Percentiles rank a stretch among this genome's conserved stretches.
Evolutionary conservation across 2,888 invertebrate species (phyloP).

Genomic region (Cybosia mesomella): DNA sequence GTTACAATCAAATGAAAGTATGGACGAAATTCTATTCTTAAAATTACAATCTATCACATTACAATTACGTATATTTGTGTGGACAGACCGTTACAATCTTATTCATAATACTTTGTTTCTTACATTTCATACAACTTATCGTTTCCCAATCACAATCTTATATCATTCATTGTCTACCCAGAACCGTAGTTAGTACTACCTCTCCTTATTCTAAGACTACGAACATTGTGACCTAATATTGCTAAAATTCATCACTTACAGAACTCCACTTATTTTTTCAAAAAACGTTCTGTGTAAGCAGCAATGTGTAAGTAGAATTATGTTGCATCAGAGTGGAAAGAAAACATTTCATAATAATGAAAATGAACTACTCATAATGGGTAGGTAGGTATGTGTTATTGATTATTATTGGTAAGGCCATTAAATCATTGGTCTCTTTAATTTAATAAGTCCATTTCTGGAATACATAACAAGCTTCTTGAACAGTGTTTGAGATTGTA

Average conservation of each 20-base stretch:
- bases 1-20: slow-evolving; percentile 8
- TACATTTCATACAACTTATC: slow-evolving; percentile 12
- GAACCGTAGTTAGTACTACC: background rate
- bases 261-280: slow-evolving; percentile 12
- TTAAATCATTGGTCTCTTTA: background rate
- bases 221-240: slow-evolving; percentile 36
- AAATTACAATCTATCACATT: slow-evolving; percentile 55
- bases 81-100: slow-evolving; percentile 53
- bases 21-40: slow-evolving; percentile 36
- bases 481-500: background rate
- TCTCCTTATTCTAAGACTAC: background rate
- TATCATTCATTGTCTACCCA: background rate
- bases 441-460: background rate
- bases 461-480: too few relatives aligned
- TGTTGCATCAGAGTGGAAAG: background rate
- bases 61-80: slow-evolving; percentile 61
- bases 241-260: slow-evolving; percentile 44
- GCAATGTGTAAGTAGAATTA: background rate
- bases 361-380: too few relatives aligned
- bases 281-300: too few relatives aligned
- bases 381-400: background rate
- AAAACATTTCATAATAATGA: background rate
- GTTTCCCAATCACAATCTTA: background rate
- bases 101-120: slow-evolving; percentile 20
- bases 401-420: background rate